Evolutionary conservation across 2,888 invertebrate genomes (phyloP).

Genomic region (Oscheius onirici): DNA sequence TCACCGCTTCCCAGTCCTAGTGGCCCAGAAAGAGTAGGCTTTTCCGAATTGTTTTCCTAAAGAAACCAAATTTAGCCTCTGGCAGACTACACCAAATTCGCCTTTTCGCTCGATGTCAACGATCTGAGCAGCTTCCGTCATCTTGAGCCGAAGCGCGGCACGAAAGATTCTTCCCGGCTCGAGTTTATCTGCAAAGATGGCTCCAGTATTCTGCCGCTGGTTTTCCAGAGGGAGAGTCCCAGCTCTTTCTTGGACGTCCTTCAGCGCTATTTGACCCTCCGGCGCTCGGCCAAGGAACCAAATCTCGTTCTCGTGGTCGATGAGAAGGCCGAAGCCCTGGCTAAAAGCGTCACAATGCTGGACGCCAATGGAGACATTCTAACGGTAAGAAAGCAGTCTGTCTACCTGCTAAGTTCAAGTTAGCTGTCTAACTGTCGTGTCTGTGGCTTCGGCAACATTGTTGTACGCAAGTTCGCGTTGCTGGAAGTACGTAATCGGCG

Average conservation of each 20-base stretch:
- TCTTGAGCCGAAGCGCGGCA: conserved; percentile 54
- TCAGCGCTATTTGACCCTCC: conserved; percentile 71
- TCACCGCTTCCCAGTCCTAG: conserved; percentile 8
- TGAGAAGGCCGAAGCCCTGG: conserved; percentile 79
- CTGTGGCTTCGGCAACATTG: too few species aligned
- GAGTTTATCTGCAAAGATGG: conserved; percentile 80
- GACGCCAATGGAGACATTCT: conserved; percentile 75
- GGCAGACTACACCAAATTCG: conserved; percentile 25
- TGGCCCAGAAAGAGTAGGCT: neutral
- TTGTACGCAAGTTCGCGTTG: too few species aligned
- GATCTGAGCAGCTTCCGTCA: conserved; percentile 66
- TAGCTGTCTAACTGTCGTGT: too few species aligned
- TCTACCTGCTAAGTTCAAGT: too few species aligned
- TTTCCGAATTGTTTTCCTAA: neutral
- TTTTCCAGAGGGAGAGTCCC: conserved; percentile 88
- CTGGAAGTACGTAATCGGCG: too few species aligned
- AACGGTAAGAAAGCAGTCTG: too few species aligned
- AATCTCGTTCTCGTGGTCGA: conserved; percentile 80
- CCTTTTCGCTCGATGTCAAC: conserved; percentile 67
- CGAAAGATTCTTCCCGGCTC: conserved; percentile 39
- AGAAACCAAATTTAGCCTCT: neutral
- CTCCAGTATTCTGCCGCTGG: conserved; percentile 82
- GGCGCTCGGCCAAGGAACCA: conserved; percentile 80
- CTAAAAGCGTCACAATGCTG: conserved; percentile 86
- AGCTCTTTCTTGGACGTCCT: conserved; percentile 79